Evolutionary conservation across 2,888 invertebrate genomes (phyloP).

Genomic region (Blera fallax): DNA sequence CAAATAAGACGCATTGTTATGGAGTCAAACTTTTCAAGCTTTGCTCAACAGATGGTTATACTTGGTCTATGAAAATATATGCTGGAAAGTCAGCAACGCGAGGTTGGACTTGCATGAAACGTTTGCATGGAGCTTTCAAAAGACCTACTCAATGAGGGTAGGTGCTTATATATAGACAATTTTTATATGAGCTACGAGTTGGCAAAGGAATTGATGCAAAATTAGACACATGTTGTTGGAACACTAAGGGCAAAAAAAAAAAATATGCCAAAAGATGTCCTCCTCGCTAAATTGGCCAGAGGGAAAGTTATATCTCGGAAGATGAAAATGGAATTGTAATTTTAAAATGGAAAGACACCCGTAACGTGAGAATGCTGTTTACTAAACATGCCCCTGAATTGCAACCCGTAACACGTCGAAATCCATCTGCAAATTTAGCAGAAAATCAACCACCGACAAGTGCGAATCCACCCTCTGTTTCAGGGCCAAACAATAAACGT

Average conservation of each 20-base stretch:
- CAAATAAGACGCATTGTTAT: slow-evolving; percentile 72
- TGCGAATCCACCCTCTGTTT: neutral
- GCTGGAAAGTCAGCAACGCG: too few species aligned
- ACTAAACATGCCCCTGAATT: slow-evolving; percentile 15
- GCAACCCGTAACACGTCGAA: slow-evolving; percentile 1
- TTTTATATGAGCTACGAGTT: slow-evolving; percentile 76
- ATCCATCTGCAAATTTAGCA: neutral
- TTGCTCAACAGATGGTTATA: slow-evolving; percentile 56
- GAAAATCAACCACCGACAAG: slow-evolving; percentile 2
- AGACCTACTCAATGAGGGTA: slow-evolving; percentile 75
- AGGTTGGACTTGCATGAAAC: neutral
- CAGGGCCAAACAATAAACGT: slow-evolving; percentile 4
- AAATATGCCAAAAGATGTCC: slow-evolving; percentile 8
- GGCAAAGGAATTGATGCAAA: slow-evolving; percentile 75
- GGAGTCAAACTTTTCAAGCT: slow-evolving; percentile 73
- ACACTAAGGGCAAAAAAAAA: slow-evolving; percentile 73
- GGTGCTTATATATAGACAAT: slow-evolving; percentile 77
- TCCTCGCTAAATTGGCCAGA: slow-evolving; percentile 16
- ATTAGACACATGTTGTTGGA: slow-evolving; percentile 79
- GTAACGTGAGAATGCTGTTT: slow-evolving; percentile 4
- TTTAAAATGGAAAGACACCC: slow-evolving; percentile 23
- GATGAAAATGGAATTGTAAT: slow-evolving; percentile 9
- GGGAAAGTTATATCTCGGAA: slow-evolving; percentile 12
- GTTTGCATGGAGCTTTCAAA: slow-evolving; percentile 76
- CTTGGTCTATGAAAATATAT: too few species aligned